phyloP scores from a whole-genome alignment of 2,113 vertebrate genomes.

The Scophthalmus maximus region DNA sequence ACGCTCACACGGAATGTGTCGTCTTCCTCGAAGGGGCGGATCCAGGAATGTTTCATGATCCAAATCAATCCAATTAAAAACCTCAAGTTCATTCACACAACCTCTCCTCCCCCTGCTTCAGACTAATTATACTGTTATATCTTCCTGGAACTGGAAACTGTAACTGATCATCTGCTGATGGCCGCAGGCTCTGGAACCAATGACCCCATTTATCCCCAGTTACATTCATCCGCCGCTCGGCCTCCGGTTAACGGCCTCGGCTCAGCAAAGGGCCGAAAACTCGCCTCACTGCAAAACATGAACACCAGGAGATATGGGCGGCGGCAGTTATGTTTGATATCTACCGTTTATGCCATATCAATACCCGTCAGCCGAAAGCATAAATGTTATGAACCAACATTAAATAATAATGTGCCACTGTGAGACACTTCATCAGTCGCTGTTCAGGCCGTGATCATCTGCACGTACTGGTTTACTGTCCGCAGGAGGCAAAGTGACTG shows the following conservation, averaged over 20 bases:
- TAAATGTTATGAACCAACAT: conserved; percentile 3
- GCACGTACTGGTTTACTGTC: neutral
- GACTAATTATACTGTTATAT: neutral
- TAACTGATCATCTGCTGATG: neutral
- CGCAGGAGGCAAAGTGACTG: too few species aligned
- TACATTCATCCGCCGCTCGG: conserved; percentile 19
- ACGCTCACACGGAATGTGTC: too few species aligned
- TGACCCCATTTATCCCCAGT: conserved; percentile 41
- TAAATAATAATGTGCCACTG: neutral
- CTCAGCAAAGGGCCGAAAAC: neutral
- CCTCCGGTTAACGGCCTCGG: neutral
- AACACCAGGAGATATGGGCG: conserved; percentile 11
- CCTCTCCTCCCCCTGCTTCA: neutral
- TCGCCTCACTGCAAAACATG: neutral
- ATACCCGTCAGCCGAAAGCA: neutral
- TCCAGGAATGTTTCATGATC: too few species aligned
- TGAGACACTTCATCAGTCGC: neutral
- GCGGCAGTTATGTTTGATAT: neutral
- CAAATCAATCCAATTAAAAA: too few species aligned
- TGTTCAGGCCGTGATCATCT: neutral
- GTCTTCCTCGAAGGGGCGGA: too few species aligned
- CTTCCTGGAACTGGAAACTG: too few species aligned
- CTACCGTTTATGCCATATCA: neutral
- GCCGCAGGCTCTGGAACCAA: conserved; percentile 10
- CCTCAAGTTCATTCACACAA: too few species aligned